Base-by-base conservation (phyloP, 2,888 invertebrate species). In the Volucella inflata region DNA sequence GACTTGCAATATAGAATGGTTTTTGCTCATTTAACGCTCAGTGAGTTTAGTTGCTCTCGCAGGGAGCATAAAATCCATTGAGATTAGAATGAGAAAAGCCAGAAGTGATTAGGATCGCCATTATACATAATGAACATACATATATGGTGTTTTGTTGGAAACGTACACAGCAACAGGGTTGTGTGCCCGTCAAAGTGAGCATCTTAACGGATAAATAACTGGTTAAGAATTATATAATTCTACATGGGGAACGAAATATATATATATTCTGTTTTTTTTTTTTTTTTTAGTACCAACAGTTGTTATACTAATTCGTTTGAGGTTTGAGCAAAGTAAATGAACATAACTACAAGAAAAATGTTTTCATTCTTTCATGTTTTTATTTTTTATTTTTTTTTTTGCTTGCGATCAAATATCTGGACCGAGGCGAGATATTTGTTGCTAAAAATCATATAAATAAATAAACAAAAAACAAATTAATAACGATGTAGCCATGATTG, bases 261-360 rank as follows among this genome's bases (percentile, higher is more conserved):
- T 53, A 67, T 65, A 65, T 40, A 75, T n/a, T n/a, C n/a, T n/a
- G n/a, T n/a, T n/a, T n/a, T 6, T 30, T 30, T 4, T 30, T 30
- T 30, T 30, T n/a, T n/a, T n/a, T 30, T 30, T 30, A 30, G 30
- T 30, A 30, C 67, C 65, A 68, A 72, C 50, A 72, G 65, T 71
- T 77, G 71, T 30, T 75, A 80, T 71, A 81, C 71, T 65, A 74
- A 83, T 88, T 91, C 90, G 91, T 91, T 91, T 91, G 91, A 91
- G 91, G 89, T 90, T 89, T 88, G 87, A 91, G 91, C 91, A 90
- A 89, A 91, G 90, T 90, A 90, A 91, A 92, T 92, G 92, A 90
- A 90, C 92, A 92, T 92, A 90, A 91, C 92, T 91, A 92, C 76
- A 85, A 81, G 81, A 84, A 84, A 80, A 85, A 85, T 76, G 59